Evolutionary conservation across 2,888 invertebrate genomes (phyloP).

Genomic region (Brenthis hecate): DNA sequence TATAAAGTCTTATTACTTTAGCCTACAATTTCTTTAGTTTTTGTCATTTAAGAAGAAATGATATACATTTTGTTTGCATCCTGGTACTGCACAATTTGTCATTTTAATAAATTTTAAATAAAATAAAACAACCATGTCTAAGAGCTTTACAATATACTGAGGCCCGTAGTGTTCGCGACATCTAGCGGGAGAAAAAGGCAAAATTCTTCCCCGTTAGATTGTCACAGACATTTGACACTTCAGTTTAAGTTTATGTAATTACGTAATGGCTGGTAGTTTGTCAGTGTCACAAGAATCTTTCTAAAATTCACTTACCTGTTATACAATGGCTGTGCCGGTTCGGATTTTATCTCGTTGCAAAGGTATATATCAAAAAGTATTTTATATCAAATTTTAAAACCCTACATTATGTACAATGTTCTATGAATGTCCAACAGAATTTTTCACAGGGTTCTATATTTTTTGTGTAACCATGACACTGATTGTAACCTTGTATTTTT

Average conservation of each 20-base stretch:
- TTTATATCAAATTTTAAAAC: constrained; percentile 27
- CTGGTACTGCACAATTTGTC: no score
- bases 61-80: no score
- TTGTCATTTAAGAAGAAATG: no score
- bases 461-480: constrained; percentile 42
- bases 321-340: constrained; percentile 82
- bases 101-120: no score
- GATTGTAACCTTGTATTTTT: constrained; percentile 52
- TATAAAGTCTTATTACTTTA: no score
- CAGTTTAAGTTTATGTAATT: constrained; percentile 41
- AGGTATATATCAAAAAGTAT: constrained; percentile 65
- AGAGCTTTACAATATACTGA: no score
- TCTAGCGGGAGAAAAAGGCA: no score
- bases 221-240: not conserved
- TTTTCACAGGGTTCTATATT: constrained; percentile 29
- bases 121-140: no score
- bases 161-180: no score
- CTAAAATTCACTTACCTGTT: constrained; percentile 51
- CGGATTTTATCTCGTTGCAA: constrained; percentile 82
- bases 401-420: not conserved
- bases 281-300: constrained; percentile 65
- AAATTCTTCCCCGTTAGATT: no score
- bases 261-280: constrained; percentile 66
- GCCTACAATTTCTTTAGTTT: no score
- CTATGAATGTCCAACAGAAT: constrained; percentile 10